A percentile compares a stretch with the other conserved stretches of the same genome.
Evolutionary conservation across 2,113 vertebrate species (phyloP).

Genomic region (Opisthocomus hoazin): DNA sequence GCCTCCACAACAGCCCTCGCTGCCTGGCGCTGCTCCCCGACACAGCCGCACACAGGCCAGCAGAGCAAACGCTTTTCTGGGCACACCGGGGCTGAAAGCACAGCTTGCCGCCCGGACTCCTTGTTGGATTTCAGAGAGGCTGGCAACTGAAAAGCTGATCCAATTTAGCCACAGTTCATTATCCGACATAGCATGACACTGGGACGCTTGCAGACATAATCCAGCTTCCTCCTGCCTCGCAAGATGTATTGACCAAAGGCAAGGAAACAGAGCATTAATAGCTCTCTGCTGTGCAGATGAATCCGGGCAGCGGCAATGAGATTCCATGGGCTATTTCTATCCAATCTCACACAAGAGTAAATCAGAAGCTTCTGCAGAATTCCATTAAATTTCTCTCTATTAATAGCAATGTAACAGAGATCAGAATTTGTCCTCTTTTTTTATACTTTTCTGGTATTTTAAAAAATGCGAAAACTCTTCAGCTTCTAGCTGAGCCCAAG

Average conservation of each 20-base stretch:
- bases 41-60: neutral
- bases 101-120: conserved; percentile 38
- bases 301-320: conserved; percentile 20
- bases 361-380: conserved; percentile 23
- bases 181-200: neutral
- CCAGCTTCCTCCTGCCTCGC: conserved; percentile 48
- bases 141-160: conserved; percentile 31
- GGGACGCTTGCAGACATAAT: conserved; percentile 33
- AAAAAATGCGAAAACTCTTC: conserved; percentile 14
- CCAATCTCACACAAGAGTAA: neutral
- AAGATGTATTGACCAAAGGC: conserved; percentile 14
- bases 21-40: neutral
- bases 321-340: conserved; percentile 43
- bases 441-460: neutral
- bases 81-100: conserved; percentile 26
- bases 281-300: conserved; percentile 21
- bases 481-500: conserved; percentile 19
- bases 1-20: neutral
- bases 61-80: neutral
- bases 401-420: neutral
- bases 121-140: conserved; percentile 11
- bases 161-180: conserved; percentile 54
- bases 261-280: conserved; percentile 16
- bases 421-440: neutral
- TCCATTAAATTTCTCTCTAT: conserved; percentile 34